Evolutionary conservation across 2,888 invertebrate species (phyloP).

Genomic region (Liopterus haemorrhoidalis): DNA sequence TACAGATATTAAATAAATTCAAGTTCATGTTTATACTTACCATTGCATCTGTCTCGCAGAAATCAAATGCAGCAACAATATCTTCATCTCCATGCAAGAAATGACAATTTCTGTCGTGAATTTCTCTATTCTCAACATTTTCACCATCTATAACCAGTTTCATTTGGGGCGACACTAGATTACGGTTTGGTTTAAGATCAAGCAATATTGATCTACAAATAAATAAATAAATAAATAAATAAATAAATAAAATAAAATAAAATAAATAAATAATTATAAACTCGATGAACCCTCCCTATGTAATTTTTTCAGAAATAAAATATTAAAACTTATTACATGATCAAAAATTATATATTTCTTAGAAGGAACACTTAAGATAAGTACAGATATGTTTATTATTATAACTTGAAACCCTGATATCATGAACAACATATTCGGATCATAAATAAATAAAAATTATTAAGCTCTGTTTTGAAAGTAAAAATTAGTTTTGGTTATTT

Average conservation of each 20-base stretch:
- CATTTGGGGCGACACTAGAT: constrained; percentile 56
- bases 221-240: constrained; percentile 8
- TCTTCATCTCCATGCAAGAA: constrained; percentile 56
- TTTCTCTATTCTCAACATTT: constrained; percentile 44
- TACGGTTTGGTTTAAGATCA: constrained; percentile 56
- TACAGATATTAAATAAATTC: constrained; percentile 14
- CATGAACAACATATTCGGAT: no score
- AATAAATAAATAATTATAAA: constrained; percentile 7
- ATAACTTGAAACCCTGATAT: no score
- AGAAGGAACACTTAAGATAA: no score
- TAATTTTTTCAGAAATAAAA: constrained; percentile 6
- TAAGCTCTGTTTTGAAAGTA: no score
- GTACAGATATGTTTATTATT: no score
- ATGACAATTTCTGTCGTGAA: constrained; percentile 51
- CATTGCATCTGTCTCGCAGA: constrained; percentile 57
- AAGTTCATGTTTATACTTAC: constrained; percentile 46
- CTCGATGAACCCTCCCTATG: no score
- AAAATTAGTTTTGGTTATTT: no score
- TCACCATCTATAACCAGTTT: constrained; percentile 53
- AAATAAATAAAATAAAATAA: constrained; percentile 8
- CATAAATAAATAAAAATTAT: no score
- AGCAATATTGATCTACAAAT: constrained; percentile 54
- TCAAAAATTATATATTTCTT: no score
- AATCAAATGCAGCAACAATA: constrained; percentile 61
- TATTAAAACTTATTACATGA: constrained; percentile 10